Evolutionary conservation across 1,140 invertebrate species (phyloP), one percentile per base, ranked within the genome.

Genomic region (Danaus melanippus): DNA sequence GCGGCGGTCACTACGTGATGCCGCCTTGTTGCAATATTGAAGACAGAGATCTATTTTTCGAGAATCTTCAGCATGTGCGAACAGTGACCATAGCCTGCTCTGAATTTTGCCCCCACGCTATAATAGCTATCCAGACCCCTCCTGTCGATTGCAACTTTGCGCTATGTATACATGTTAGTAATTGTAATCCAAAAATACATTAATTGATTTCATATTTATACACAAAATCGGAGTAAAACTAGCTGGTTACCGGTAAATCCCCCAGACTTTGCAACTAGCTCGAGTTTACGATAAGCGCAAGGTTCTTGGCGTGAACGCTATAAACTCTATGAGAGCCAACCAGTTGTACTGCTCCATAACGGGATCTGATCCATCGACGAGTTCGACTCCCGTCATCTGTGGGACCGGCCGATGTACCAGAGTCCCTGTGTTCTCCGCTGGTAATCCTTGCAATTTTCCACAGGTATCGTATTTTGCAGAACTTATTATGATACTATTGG

Each of bases 311-410:
- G 70, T 85, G 15, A 85, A 85, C 64, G 61, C 79, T 0, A 67
- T 85, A 10, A 85, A 75, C 59, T 58, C 82, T 6, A 85, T 85
- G 82, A 70, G 82, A 0, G 82, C 82, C 8, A 84, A 84, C 56
- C 82, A 85, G 66, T 51, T 85, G 66, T 75, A 74, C 62, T 74
- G 71, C 56, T 62, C 77, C 8, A 66, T 77, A 21, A 74, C 69
- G 1, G 76, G 72, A 12, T 45, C 58, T 0, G 77, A 85, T 50
- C 79, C 82, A 1, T 45, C 48, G 1, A 56, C 47, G 0, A 42
- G 43, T 10, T 58, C 48, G 12, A 69, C 66, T n/a, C 79, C 82
- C 2, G 80, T 85, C 0, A 64, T 85, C 1, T 69, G 82, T 46
- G 82, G 82, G 9, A 74, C 74, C 4, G 68, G 79, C 0, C 66